These are phyloP conservation scores for Ceyx cyanopectus DNA, from an alignment of 2,113 vertebrate genomes.

Conservation along the genomic window DNA sequence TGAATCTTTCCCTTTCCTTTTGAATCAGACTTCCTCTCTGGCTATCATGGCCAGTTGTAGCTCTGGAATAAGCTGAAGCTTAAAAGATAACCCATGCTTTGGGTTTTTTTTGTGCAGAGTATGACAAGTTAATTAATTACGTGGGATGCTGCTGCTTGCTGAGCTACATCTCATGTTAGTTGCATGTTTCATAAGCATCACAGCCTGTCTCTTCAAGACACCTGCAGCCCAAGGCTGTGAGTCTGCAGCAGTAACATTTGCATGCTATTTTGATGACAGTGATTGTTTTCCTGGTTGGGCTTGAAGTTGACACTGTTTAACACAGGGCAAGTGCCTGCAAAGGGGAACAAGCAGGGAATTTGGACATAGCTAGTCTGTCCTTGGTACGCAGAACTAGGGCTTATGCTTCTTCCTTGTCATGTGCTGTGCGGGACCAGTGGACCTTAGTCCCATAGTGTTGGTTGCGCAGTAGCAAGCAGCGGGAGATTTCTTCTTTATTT, in stretches of 20 bases:
- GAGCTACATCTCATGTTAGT: neutral
- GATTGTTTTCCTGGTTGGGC: neutral
- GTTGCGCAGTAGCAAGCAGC: neutral
- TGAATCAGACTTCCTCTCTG: too few species aligned
- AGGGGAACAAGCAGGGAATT: neutral
- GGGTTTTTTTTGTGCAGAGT: too few species aligned
- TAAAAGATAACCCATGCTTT: too few species aligned
- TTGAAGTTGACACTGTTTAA: neutral
- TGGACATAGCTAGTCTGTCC: neutral
- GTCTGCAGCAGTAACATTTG: neutral
- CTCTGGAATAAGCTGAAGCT: too few species aligned
- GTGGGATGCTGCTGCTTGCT: neutral
- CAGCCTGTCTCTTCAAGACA: neutral
- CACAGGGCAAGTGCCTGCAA: accelerated
- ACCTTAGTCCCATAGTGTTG: neutral
- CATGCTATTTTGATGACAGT: neutral
- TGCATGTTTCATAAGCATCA: neutral
- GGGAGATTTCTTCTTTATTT: neutral
- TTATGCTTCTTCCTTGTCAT: accelerated
- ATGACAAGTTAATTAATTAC: neutral
- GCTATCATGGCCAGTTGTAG: too few species aligned
- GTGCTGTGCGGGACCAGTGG: neutral
- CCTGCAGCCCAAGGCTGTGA: neutral
- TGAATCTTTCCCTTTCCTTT: too few species aligned
- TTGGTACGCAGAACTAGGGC: too few species aligned